Evolutionary conservation across 2,888 invertebrate genomes (phyloP).

Genomic region (Agrochola litura): DNA sequence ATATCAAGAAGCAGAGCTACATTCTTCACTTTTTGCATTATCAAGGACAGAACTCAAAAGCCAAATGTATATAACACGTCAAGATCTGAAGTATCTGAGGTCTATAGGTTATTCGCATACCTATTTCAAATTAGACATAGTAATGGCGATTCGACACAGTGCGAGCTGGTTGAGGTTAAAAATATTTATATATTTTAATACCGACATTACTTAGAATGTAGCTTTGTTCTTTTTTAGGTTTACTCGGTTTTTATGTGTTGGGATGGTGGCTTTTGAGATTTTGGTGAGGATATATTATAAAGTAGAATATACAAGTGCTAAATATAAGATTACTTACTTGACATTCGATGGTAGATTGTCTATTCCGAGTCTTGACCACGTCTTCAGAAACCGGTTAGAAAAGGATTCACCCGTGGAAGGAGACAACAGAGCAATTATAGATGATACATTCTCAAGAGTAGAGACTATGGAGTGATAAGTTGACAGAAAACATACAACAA

Average conservation of each 20-base stretch:
- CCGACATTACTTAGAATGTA: constrained; percentile 26
- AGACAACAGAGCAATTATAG: not conserved
- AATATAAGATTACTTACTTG: too few relatives aligned
- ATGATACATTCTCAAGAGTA: not conserved
- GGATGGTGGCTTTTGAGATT: not conserved
- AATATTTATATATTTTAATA: constrained; percentile 64
- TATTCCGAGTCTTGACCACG: not conserved
- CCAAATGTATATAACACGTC: constrained; percentile 31
- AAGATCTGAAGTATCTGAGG: constrained; percentile 35
- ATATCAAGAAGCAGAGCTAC: constrained; percentile 31
- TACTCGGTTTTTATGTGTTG: not conserved
- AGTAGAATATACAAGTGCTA: not conserved
- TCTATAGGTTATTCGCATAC: constrained; percentile 60
- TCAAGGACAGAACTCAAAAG: constrained; percentile 50
- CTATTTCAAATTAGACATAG: constrained; percentile 71
- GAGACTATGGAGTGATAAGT: not conserved
- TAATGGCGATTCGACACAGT: constrained; percentile 64
- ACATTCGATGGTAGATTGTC: not conserved
- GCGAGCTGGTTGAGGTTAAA: constrained; percentile 42
- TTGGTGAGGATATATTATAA: not conserved
- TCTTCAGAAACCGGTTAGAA: not conserved
- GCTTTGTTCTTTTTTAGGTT: constrained; percentile 45
- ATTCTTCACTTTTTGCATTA: constrained; percentile 34
- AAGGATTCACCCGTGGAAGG: too few relatives aligned
- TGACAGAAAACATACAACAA: not conserved